Base-by-base conservation (phyloP, 2,797 vertebrate species). In the Aulostomus chinensis region DNA sequence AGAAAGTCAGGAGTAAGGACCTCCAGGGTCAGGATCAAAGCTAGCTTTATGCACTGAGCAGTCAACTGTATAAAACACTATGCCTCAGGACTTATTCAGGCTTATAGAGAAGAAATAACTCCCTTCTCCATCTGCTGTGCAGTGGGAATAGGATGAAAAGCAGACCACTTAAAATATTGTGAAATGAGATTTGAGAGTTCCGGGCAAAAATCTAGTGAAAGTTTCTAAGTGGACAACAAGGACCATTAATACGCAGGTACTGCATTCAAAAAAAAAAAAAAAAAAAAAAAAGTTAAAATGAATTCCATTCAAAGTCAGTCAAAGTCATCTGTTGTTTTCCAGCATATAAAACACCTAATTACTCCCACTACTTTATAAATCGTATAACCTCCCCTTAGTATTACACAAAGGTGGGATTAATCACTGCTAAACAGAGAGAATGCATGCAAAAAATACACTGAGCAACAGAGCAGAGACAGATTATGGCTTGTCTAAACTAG, bases 1-100 rank as follows among this genome's bases (percentile, higher is more conserved):
- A 71, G 25, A 51, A 20, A 83, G 57, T 80, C 63, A 50, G 59
- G 60, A 58, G 80, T 71, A 55, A 58, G 51, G 68, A 83, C 75
- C 78, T 76, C 51, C 39, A 26, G 69, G 70, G 78, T 78, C 64
- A 58, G 68, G 71, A 83, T 83, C 75, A 78, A 72, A 57, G 56
- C 60, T 14, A 17, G 52, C 33, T 51, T 73, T 18, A 21, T 60
- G 61, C 38, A 38, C 49, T 28, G 58, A 59, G 52, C 49, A 52
- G 47, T 74, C 71, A 68, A 52, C 65, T 76, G 73, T 76, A n/a
- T n/a, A 74, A 85, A 80, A 80, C 46, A 41, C 43, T 41, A 52
- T 17, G 64, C 68, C 65, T 20, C 46, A 58, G 60, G 60, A 72
- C 37, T 58, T 67, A 58, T 48, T 35, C 63, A n/a, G 41, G 60